Conservation (phyloP, 2,888 invertebrate species). For the Cetonia aurata region DNA sequence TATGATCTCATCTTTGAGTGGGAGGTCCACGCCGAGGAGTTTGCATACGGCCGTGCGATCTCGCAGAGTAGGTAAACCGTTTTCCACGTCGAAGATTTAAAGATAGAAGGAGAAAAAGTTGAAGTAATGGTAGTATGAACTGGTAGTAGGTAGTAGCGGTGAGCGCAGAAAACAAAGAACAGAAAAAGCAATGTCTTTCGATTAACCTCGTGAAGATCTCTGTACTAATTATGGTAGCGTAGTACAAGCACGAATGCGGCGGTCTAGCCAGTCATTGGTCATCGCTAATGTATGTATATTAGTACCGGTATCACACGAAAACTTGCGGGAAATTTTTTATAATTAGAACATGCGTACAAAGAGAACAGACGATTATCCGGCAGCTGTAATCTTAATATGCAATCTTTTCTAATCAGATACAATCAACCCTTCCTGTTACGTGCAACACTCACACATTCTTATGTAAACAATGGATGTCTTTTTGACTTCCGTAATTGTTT, state of each 20-base stretch:
- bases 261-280: not conserved
- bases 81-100: conserved; percentile 22
- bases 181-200: conserved; percentile 19
- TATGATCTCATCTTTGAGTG: conserved; percentile 52
- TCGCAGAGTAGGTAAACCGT: conserved; percentile 21
- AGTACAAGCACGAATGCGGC: not conserved
- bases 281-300: conserved; percentile 10
- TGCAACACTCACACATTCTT: no score
- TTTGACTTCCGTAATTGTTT: no score
- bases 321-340: conserved; percentile 14
- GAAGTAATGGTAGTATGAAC: conserved; percentile 15
- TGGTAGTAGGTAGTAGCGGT: conserved; percentile 15
- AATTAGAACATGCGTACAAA: conserved; percentile 11
- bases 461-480: no score
- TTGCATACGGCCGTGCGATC: conserved; percentile 36
- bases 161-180: conserved; percentile 19
- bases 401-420: not conserved
- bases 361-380: not conserved
- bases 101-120: conserved; percentile 25
- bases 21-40: conserved; percentile 48
- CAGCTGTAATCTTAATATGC: conserved; percentile 7
- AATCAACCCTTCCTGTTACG: no score
- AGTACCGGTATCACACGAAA: conserved; percentile 9
- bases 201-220: conserved; percentile 21
- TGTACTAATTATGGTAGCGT: conserved; percentile 12